Percentiles rank a stretch among this genome's conserved stretches.
phyloP scores from a whole-genome alignment of 1,140 invertebrate species.

The Sycobia sp. region DNA sequence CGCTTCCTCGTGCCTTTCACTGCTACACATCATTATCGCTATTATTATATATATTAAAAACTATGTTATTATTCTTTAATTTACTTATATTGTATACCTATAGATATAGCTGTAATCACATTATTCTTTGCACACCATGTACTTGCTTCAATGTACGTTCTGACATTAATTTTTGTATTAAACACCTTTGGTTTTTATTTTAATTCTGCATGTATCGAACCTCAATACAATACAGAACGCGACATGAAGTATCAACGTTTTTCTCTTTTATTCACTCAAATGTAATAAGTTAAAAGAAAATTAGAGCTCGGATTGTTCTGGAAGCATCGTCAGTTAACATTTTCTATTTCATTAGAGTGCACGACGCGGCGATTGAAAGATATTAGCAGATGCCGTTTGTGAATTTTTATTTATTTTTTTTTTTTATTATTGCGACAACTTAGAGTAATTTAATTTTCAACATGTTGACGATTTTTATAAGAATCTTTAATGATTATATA shows the following conservation, averaged over 20 bases:
- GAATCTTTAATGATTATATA: constrained; percentile 13
- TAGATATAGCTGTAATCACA: background rate
- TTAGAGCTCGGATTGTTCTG: constrained; percentile 4
- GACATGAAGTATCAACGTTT: constrained; percentile 10
- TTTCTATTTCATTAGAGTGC: too few relatives aligned
- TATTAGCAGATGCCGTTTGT: too few relatives aligned
- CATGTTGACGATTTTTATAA: constrained; percentile 11
- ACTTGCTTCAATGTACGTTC: constrained; percentile 19
- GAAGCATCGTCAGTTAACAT: background rate
- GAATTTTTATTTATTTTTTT: constrained; percentile 1
- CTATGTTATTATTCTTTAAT: constrained; percentile 33
- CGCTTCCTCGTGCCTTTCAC: constrained; percentile 28
- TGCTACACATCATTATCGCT: constrained; percentile 14
- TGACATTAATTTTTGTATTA: constrained; percentile 6
- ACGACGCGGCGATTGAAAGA: too few relatives aligned
- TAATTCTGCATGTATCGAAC: constrained; percentile 12
- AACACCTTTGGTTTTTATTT: background rate
- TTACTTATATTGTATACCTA: constrained; percentile 6
- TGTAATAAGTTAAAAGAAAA: background rate
- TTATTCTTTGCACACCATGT: constrained; percentile 17
- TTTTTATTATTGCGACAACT: too few relatives aligned
- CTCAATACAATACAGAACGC: background rate
- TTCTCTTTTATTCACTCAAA: background rate
- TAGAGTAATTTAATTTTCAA: too few relatives aligned
- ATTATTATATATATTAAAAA: constrained; percentile 25